Evolutionary conservation across 1,140 invertebrate genomes (phyloP).

Genomic region (Druon quercuslanigerum): DNA sequence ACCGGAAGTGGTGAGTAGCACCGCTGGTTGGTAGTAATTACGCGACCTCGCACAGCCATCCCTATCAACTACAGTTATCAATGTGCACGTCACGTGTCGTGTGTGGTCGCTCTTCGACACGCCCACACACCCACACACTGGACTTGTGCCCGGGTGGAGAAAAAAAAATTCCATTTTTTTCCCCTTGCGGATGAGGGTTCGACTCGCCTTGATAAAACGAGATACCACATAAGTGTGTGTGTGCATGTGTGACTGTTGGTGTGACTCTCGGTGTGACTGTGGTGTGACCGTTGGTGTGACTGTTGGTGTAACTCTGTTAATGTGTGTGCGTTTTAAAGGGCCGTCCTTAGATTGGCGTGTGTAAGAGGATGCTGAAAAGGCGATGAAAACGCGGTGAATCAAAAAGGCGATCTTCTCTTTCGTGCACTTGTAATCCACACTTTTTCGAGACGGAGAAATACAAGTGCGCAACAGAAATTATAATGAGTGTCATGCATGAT

Average conservation of each 20-base stretch:
- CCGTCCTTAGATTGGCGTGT: neutral
- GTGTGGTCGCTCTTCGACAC: constrained; percentile 20
- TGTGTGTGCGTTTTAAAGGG: neutral
- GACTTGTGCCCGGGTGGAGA: neutral
- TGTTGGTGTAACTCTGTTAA: no score
- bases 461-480: constrained; percentile 6
- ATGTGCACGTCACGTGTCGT: neutral
- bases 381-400: neutral
- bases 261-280: neutral
- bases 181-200: constrained; percentile 14
- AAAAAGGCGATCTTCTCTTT: neutral
- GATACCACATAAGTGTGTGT: neutral
- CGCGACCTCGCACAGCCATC: constrained; percentile 60
- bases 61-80: constrained; percentile 55
- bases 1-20: constrained; percentile 70
- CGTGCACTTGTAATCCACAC: neutral
- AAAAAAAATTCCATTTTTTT: constrained; percentile 5
- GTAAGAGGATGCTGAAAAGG: neutral
- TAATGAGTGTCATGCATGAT: constrained; percentile 19
- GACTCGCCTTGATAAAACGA: constrained; percentile 24
- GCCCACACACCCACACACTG: neutral
- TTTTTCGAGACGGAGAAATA: neutral
- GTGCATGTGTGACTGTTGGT: neutral
- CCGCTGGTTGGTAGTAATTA: constrained; percentile 67
- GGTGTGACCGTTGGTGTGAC: neutral